Base-by-base conservation (phyloP, 2,888 invertebrate genomes). In the Nephrocerus scutellatus region DNA sequence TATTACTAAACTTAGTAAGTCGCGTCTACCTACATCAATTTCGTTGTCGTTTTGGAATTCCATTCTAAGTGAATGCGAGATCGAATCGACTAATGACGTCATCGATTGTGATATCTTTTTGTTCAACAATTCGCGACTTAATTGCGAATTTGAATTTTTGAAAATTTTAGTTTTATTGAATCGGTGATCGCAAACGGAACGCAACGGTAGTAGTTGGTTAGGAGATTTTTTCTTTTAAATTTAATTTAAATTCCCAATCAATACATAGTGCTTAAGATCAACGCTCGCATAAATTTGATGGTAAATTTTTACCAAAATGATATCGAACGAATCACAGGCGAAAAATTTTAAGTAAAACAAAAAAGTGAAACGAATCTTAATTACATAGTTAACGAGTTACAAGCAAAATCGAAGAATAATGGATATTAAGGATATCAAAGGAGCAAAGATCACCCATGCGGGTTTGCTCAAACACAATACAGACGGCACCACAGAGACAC, bases 371-470 rank as follows among this genome's bases (percentile, higher is more conserved):
- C 10, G 13, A 21, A 41, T 10, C 15, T 35, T 10, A 26, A 26
- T 6, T n/a, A 14, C n/a, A 8, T 34, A 30, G 35, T 42, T 29
- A 36, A 34, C 26, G 13, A 14, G n/a, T n/a, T 6, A 26, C 7
- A 6, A n/a, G 29, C 5, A 8, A n/a, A 15, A 38, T 33, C 42
- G 36, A 36, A 21, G 36, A 15, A 54, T 49, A 48, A 68, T 68
- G 68, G 68, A 68, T 59, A 55, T 67, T 48, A 68, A 68, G 56
- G 68, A 67, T 54, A 59, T 68, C 48, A 68, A 65, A 52, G 76
- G 76, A 50, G 72, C 72, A 37, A 70, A 74, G 53, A 72, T 78
- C 50, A 72, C 75, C 46, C 77, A 78, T 55, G 74, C 75, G 48
- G 78, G 78, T 24, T 56, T 70, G 36, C 51, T 70, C 15, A 75